Base-by-base conservation (phyloP, 2,113 vertebrate genomes). In the Corythornis madagascariensis region DNA sequence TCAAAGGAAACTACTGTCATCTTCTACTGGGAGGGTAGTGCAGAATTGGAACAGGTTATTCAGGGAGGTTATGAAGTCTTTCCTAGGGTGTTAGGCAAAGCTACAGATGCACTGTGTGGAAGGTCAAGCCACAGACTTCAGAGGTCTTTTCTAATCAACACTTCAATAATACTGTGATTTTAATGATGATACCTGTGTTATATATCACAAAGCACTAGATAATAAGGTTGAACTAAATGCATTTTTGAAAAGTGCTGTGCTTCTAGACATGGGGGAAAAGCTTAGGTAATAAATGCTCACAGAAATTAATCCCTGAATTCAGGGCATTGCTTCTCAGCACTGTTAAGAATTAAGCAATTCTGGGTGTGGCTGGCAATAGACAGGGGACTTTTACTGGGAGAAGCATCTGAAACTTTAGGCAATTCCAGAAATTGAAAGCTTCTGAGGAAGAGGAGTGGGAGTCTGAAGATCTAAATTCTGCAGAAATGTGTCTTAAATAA, bases 291-390 rank as follows among this genome's bases (percentile, higher is more conserved):
- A 89, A 94, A 88, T 93, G 69, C 64, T 89, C 75, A 63, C 59
- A 89, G 79, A 79, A 79, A 87, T 63, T 91, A 79, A 85, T 63
- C 48, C 38, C 33, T 61, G 5, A 91, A 85, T 95, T 89, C 74
- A 64, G 35, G 48, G 89, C 50, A 65, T 93, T 42, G 6, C 35
- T 83, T 86, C 65, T 78, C 65, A 83, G 17, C 19, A 33, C 33
- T 57, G 24, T 92, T 50, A 79, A 76, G 75, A 91, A 89, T 95
- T 91, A 82, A 70, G 93, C 95, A 95, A 95, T 82, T 89, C 43
- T 76, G 95, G 95, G 94, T 91, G 95, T 91, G 89, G 65, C 94
- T 25, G 12, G 53, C 52, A 85, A 93, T 29, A 92, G 78, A 65
- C 4, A 21, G 5, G 89, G 84, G 82, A 91, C 59, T 91, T 87